Percentiles rank a stretch among this genome's conserved stretches.
Conservation (phyloP, 1,140 invertebrate genomes). For the Lepeophtheirus salmonis region DNA sequence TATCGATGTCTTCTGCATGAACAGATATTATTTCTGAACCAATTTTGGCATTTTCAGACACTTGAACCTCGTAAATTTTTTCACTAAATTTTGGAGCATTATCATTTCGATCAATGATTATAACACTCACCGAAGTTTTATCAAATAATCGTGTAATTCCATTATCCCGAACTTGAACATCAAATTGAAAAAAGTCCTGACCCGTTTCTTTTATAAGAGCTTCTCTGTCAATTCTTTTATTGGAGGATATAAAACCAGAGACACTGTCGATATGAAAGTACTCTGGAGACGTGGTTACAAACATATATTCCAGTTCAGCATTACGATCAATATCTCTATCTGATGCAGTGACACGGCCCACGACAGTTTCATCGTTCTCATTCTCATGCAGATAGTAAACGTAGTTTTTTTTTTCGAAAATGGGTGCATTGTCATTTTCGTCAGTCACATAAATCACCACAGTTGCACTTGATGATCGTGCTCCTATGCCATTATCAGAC, state of each 20-base stretch:
- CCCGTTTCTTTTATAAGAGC: constrained; percentile 50
- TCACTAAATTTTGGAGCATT: constrained; percentile 66
- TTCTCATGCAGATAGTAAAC: constrained; percentile 69
- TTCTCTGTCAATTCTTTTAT: constrained; percentile 67
- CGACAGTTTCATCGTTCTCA: constrained; percentile 63
- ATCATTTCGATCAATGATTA: constrained; percentile 76
- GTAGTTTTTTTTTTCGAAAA: constrained; percentile 65
- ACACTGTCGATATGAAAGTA: constrained; percentile 72
- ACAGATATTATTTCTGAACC: constrained; percentile 62
- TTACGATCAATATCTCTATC: constrained; percentile 77
- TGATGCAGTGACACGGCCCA: constrained; percentile 67
- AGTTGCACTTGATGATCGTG: constrained; percentile 56
- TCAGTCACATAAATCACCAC: constrained; percentile 79
- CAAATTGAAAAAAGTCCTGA: constrained; percentile 53
- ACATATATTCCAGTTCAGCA: constrained; percentile 68
- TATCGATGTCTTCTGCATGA: constrained; percentile 66
- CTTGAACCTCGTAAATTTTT: constrained; percentile 57
- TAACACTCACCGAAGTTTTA: constrained; percentile 69
- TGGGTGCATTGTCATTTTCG: constrained; percentile 85
- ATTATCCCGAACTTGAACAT: constrained; percentile 69
- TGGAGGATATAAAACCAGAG: constrained; percentile 75
- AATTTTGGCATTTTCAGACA: constrained; percentile 55
- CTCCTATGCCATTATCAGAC: constrained; percentile 45
- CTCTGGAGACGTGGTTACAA: constrained; percentile 44
- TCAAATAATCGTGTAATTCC: constrained; percentile 55